phyloP scores from a whole-genome alignment of 1,140 invertebrate genomes.

The Formica exsecta region DNA sequence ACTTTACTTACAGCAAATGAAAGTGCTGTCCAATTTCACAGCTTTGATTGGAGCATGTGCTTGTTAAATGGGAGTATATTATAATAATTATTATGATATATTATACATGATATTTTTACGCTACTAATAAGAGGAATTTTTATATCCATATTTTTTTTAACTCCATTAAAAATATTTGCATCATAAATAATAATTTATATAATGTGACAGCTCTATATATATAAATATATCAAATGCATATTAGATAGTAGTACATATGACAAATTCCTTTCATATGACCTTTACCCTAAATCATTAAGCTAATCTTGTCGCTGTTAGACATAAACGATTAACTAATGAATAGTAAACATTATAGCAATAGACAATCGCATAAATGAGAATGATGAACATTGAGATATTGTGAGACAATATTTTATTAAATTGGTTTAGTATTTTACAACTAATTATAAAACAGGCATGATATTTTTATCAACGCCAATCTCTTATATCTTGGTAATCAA shows the following conservation, averaged over 20 bases:
- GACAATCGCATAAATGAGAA: not conserved
- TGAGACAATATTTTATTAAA: not conserved
- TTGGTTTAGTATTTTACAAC: not conserved
- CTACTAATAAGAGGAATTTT: not conserved
- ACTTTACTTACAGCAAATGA: slow-evolving; percentile 83
- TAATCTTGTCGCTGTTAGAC: not conserved
- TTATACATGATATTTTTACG: slow-evolving; percentile 19
- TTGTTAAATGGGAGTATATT: slow-evolving; percentile 81
- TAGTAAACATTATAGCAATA: not conserved
- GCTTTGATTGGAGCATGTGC: slow-evolving; percentile 84
- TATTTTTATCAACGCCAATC: not conserved
- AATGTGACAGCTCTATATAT: slow-evolving; percentile 12
- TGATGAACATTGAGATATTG: not conserved
- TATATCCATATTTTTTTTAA: slow-evolving; percentile 5
- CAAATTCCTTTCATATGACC: not conserved
- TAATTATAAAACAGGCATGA: not conserved
- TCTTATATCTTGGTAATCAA: not conserved
- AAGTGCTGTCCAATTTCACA: slow-evolving; percentile 84
- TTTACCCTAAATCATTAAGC: not conserved
- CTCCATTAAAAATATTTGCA: not conserved
- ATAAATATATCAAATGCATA: too few relatives aligned
- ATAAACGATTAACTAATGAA: not conserved
- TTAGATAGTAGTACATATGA: not conserved
- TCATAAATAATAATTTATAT: not conserved
- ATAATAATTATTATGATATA: slow-evolving; percentile 56